These are phyloP conservation scores for Drosophila melanosoma DNA, from an alignment of 2,888 invertebrate species.

Conservation along the genomic window DNA sequence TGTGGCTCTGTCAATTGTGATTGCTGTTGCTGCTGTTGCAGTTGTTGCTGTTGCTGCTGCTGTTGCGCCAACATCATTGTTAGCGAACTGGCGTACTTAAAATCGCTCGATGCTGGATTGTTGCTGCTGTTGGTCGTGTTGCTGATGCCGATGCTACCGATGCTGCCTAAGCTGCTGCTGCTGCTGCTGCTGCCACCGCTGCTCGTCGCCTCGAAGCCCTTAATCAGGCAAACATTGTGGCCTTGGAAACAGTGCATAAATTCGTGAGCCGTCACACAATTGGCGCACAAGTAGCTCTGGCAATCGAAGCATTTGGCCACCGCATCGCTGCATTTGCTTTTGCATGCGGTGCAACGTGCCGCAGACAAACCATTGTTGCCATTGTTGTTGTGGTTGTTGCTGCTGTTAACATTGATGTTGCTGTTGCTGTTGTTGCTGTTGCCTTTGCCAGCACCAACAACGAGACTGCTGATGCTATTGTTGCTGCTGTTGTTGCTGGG, in stretches of 20 bases:
- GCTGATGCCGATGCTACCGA: constrained; percentile 17
- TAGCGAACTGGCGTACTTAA: constrained; percentile 82
- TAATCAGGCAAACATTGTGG: constrained; percentile 91
- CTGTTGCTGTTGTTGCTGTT: constrained; percentile 30
- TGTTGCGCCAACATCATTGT: constrained; percentile 82
- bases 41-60: constrained; percentile 70
- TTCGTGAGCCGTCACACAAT: constrained; percentile 99
- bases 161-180: constrained; percentile 31
- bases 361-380: constrained; percentile 49
- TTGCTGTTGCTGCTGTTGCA: constrained; percentile 66
- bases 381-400: constrained; percentile 41
- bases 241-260: constrained; percentile 99
- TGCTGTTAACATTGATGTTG: constrained; percentile 42
- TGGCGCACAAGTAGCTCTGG: constrained; percentile 97
- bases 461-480: constrained; percentile 62
- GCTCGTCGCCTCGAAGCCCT: constrained; percentile 73
- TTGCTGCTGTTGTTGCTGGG: constrained; percentile 41
- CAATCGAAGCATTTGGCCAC: constrained; percentile 98
- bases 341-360: constrained; percentile 96
- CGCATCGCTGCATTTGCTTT: constrained; percentile 96
- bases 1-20: constrained; percentile 51
- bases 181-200: constrained; percentile 8
- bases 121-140: constrained; percentile 46
- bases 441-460: constrained; percentile 69
- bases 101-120: constrained; percentile 77